Evolutionary conservation across 2,113 vertebrate genomes (phyloP).

Genomic region (Leucosticte australis): DNA sequence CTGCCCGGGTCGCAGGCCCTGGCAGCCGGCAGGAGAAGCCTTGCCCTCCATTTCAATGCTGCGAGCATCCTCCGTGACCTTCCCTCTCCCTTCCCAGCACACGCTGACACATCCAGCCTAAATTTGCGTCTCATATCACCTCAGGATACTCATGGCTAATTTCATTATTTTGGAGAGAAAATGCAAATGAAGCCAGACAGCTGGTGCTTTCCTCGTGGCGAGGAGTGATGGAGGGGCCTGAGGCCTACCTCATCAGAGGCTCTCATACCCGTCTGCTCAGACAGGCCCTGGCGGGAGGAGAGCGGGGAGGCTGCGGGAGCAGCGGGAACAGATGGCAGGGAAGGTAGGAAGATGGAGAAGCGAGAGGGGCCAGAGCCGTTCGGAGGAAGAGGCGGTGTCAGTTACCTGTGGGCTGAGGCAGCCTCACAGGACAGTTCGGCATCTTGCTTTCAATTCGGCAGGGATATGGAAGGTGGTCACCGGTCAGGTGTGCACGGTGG

Average conservation of each 20-base stretch:
- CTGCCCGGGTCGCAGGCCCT: not conserved
- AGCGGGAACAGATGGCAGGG: conserved; percentile 87
- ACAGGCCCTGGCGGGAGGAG: conserved; percentile 80
- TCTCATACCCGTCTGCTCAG: conserved; percentile 80
- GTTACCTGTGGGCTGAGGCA: conserved; percentile 64
- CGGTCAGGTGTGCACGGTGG: not conserved
- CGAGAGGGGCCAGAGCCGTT: conserved; percentile 55
- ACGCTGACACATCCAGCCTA: conserved; percentile 81
- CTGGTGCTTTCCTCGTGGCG: conserved; percentile 87
- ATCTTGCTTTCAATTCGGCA: not conserved
- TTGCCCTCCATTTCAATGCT: conserved; percentile 42
- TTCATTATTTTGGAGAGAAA: conserved; percentile 93
- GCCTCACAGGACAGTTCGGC: not conserved
- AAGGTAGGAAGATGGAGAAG: conserved; percentile 71
- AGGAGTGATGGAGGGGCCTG: conserved; percentile 88
- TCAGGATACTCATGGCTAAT: conserved; percentile 98
- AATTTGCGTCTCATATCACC: conserved; percentile 86
- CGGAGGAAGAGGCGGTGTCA: conserved; percentile 64
- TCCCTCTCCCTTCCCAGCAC: conserved; percentile 71
- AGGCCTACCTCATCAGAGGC: conserved; percentile 85
- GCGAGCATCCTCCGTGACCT: conserved; percentile 72
- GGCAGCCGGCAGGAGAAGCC: not conserved
- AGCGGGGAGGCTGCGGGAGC: conserved; percentile 72
- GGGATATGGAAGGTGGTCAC: not conserved
- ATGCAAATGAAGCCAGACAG: conserved; percentile 98